phyloP scores from a whole-genome alignment of 1,140 invertebrate genomes.

The Bactericera cockerelli region DNA sequence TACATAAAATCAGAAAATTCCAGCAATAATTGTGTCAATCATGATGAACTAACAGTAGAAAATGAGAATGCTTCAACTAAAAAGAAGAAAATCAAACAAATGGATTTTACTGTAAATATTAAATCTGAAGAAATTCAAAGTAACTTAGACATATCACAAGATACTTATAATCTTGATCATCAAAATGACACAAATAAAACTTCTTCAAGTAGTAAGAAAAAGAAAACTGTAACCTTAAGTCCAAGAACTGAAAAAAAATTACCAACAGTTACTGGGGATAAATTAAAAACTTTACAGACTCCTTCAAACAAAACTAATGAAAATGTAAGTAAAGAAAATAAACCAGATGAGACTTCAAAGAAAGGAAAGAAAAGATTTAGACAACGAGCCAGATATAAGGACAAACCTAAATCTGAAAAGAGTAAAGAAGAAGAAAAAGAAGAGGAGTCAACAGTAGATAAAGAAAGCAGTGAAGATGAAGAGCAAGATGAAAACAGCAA shows the following conservation, averaged over 20 bases:
- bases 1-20: not conserved
- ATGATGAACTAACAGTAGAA: not conserved
- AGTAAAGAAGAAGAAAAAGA: slow-evolving; percentile 10
- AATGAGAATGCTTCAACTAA: not conserved
- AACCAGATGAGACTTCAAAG: no score
- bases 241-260: not conserved
- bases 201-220: not conserved
- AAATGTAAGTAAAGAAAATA: no score
- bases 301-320: no score
- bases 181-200: not conserved
- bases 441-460: not conserved
- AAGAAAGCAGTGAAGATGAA: slow-evolving; percentile 7
- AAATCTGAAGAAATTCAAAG: not conserved
- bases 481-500: not conserved
- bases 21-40: not conserved
- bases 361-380: slow-evolving; percentile 1
- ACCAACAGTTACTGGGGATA: no score
- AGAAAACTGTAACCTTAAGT: not conserved
- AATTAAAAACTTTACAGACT: not conserved
- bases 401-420: not conserved
- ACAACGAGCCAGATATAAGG: not conserved
- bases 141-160: no score
- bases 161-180: not conserved
- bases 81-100: not conserved
- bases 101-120: not conserved